Conservation (phyloP, 2,888 invertebrate species). For the Zygothrica quintamaculata region DNA sequence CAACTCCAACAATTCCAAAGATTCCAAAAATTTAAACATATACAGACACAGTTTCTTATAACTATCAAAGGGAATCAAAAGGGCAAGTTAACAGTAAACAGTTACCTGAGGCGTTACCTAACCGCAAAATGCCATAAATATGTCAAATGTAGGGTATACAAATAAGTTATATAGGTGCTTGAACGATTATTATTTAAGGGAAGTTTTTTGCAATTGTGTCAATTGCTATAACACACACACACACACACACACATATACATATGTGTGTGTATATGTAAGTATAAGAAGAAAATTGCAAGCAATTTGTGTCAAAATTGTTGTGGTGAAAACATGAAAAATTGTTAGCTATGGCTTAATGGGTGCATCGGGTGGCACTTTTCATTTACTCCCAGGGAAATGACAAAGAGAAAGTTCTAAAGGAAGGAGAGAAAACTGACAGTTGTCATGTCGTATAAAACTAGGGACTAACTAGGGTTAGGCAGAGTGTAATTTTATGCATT, state of each 20-base stretch:
- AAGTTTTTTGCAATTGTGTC: conserved; percentile 32
- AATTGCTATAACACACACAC: conserved; percentile 14
- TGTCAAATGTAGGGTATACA: conserved; percentile 35
- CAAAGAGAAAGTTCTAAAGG: not conserved
- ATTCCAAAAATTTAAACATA: not conserved
- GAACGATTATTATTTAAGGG: conserved; percentile 32
- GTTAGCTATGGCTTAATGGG: conserved; percentile 14
- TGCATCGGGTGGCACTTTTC: conserved; percentile 15
- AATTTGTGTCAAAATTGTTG: conserved; percentile 52
- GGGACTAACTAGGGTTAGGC: no score
- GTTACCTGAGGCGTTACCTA: conserved; percentile 58
- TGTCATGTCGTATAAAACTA: no score
- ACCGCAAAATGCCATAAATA: conserved; percentile 65
- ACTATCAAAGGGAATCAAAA: conserved; percentile 10
- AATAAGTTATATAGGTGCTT: conserved; percentile 31
- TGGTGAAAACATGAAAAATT: conserved; percentile 51
- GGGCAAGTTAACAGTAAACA: conserved; percentile 35
- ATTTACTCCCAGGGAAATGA: not conserved
- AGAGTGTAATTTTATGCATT: no score
- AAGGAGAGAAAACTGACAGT: not conserved
- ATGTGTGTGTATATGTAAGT: no score
- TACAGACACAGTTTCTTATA: conserved; percentile 16
- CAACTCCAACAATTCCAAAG: conserved; percentile 29
- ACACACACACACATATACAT: no score
- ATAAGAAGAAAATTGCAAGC: conserved; percentile 38